Base-by-base conservation (phyloP, 2,888 invertebrate species). In the Drosophila longiperda region DNA sequence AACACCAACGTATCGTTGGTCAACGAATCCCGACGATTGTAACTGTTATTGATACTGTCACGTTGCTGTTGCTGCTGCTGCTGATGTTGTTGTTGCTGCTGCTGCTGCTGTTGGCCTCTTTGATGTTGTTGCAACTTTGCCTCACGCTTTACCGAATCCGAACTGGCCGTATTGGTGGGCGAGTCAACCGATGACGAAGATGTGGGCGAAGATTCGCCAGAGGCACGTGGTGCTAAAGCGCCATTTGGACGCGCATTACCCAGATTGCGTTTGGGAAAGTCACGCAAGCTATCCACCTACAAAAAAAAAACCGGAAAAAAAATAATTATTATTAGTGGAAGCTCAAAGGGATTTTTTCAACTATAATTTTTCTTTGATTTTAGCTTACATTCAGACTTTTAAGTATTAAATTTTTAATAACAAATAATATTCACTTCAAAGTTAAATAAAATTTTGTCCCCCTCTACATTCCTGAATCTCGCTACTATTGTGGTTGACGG, bases 201-300 rank as follows among this genome's bases (percentile, higher is more conserved):
- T 23, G 93, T 93, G 57, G 93, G 93, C 64, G 92, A 93, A 15
- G 93, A 93, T 82, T 93, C 93, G 36, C 93, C 93, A 45, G 93
- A 93, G 57, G 93, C 93, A 71, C 92, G 91, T 20, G 93, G 93
- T 58, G 93, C 93, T 71, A 93, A 80, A 5, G 93, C 92, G 61
- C 93, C 93, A 82, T 93, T 93, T 42, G 91, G 89, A 32, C 92
- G 88, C 23, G 90, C 81, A 66, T 77, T 89, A 9, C 52, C 75
- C 57, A 80, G 61, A 73, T 77, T 79, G 42, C 92, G 91, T 74
- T 87, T 91, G 26, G 93, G 92, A 57, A 93, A 93, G 73, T 93
- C 93, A 49, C 93, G 87, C 74, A 93, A 86, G 58, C 93, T 93
- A 75, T 93, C 93, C 85, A 93, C 90, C 92, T 92, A 58, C n/a